A percentile compares a stretch with the other conserved stretches of the same genome.
These are phyloP conservation scores for Merodon equestris DNA, from an alignment of 2,888 invertebrate genomes.

Conservation along the genomic window DNA sequence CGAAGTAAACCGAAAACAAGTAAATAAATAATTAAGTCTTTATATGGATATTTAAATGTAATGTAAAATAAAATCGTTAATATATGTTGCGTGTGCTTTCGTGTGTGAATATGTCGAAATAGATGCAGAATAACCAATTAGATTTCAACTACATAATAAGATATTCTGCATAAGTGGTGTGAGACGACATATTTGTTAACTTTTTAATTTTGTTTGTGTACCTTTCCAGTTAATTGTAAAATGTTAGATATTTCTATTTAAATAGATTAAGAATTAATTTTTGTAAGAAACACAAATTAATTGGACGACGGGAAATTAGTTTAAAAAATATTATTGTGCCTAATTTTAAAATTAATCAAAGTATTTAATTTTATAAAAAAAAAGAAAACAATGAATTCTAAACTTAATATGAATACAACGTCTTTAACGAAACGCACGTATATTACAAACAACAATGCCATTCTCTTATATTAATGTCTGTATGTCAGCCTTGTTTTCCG, in stretches of 20 bases:
- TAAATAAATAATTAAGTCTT: neutral
- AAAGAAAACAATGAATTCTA: too few relatives aligned
- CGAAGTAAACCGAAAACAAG: constrained; percentile 20
- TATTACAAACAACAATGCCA: too few relatives aligned
- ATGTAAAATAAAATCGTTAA: neutral
- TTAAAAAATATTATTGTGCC: constrained; percentile 53
- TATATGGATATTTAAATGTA: neutral
- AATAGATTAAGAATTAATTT: constrained; percentile 25
- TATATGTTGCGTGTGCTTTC: neutral
- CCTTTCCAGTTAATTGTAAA: constrained; percentile 24
- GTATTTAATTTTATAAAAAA: too few relatives aligned
- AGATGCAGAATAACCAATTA: too few relatives aligned
- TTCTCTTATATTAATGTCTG: too few relatives aligned
- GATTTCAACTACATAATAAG: constrained; percentile 11
- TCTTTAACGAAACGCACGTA: too few relatives aligned
- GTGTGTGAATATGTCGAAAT: neutral
- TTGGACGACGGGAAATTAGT: constrained; percentile 33
- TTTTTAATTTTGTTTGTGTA: constrained; percentile 1
- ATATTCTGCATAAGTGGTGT: neutral
- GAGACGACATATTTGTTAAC: neutral
- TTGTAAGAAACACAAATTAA: constrained; percentile 4
- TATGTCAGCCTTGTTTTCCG: too few relatives aligned
- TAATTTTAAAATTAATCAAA: constrained; percentile 38
- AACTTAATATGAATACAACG: too few relatives aligned
- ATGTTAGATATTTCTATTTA: neutral